Base-by-base conservation (phyloP, 2,113 vertebrate genomes). In the Origma solitaria region DNA sequence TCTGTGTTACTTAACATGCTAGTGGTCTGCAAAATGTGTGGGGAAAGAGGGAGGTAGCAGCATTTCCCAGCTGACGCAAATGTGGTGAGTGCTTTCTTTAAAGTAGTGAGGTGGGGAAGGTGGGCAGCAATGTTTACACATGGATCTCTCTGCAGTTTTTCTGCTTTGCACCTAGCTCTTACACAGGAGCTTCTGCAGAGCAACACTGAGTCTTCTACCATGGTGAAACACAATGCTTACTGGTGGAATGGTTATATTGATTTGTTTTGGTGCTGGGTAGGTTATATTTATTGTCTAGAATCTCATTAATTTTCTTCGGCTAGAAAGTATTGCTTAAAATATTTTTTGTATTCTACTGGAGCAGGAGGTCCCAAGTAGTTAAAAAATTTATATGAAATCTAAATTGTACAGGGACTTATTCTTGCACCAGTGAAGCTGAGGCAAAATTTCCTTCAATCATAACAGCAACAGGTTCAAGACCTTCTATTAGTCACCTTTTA, bases 401-500 rank as follows among this genome's bases (percentile, higher is more conserved):
- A 57, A 64, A 62, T 68, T 86, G 27, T 78, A 33, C 18, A 49
- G 79, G 56, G 64, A 50, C 42, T 90, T 86, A 81, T 33, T 88
- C 50, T 94, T 82, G 71, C 18, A 68, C 60, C 28, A 45, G 25
- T 86, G 78, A 88, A 92, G 21, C 2, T 54, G 40, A 90, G 60
- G 57, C 57, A 94, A 83, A 96, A 84, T 94, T 95, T 95, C 49
- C 68, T 86, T 93, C 64, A 66, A 25, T 82, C 69, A 75, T 93
- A 93, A 90, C 47, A 93, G 68, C 64, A 93, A 81, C 28, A 93
- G 76, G 86, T 95, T 96, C 82, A 86, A 93, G 93, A 92, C 79
- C 82, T 93, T 90, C 90, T 89, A 87, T 96, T 96, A 97, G 81
- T 95, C 91, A 96, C 81, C 89, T 96, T 95, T 96, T 92, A 96